Evolutionary conservation across 2,797 vertebrate genomes (phyloP).

Genomic region (Emydoidea blandingii): DNA sequence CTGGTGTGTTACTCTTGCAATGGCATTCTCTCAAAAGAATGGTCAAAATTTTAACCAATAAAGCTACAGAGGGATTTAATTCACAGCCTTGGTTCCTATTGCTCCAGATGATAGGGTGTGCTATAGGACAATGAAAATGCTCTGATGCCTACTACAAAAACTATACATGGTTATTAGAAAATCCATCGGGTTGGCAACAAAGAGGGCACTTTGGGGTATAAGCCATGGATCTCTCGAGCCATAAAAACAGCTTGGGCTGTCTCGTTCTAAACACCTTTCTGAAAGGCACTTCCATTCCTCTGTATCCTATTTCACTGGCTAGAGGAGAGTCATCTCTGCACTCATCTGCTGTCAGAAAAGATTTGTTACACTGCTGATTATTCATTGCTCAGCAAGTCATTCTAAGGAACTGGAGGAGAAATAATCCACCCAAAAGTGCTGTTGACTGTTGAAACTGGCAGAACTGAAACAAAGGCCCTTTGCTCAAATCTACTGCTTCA

Average conservation of each 20-base stretch:
- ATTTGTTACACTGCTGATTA: slow-evolving; percentile 72
- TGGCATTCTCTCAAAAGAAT: background rate
- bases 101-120: background rate
- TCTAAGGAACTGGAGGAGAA: slow-evolving; percentile 68
- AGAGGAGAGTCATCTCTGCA: slow-evolving; percentile 61
- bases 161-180: background rate
- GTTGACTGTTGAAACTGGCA: slow-evolving; percentile 7
- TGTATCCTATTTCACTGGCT: slow-evolving; percentile 51
- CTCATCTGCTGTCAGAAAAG: slow-evolving; percentile 71
- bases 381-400: slow-evolving; percentile 75
- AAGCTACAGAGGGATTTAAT: background rate
- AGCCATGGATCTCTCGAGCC: slow-evolving; percentile 17
- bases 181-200: background rate
- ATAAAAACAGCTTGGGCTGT: background rate
- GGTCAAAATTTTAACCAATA: background rate
- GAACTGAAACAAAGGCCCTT: slow-evolving; percentile 30
- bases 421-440: slow-evolving; percentile 58
- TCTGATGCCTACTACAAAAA: background rate
- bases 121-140: background rate
- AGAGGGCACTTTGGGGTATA: background rate
- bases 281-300: slow-evolving; percentile 43
- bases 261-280: slow-evolving; percentile 28
- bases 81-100: background rate
- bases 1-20: background rate
- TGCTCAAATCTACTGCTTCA: slow-evolving; percentile 27